Conservation (phyloP, 2,888 invertebrate genomes). For the Stenchaetothrips biformis region DNA sequence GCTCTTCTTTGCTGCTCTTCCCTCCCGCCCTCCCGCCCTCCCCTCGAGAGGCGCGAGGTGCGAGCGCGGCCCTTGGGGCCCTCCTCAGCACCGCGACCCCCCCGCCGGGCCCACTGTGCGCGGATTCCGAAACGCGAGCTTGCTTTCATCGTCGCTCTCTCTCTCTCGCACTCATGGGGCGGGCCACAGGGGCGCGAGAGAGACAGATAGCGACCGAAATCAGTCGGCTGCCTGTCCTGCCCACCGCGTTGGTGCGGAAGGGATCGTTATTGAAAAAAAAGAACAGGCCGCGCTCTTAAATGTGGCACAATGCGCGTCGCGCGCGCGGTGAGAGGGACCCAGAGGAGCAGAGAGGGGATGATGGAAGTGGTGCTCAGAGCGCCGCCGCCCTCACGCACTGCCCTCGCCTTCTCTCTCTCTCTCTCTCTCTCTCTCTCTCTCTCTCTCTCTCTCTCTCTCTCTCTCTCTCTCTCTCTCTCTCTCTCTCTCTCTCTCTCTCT, state of each 20-base stretch:
- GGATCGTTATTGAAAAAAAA: not conserved
- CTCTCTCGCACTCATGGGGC: not conserved
- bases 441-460: not conserved
- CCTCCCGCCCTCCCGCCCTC: no score
- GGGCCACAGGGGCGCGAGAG: not conserved
- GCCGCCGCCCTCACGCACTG: not conserved
- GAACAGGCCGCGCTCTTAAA: not conserved
- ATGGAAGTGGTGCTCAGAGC: not conserved
- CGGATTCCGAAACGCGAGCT: no score
- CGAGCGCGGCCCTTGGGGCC: no score
- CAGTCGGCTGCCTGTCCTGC: no score
- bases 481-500: not conserved
- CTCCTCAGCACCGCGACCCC: no score
- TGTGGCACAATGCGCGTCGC: not conserved
- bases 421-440: not conserved
- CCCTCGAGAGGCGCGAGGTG: no score
- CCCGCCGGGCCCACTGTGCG: no score
- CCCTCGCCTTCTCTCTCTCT: not conserved
- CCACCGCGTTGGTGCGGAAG: not conserved
- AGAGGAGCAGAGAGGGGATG: not conserved
- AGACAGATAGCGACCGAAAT: no score
- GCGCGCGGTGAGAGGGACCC: not conserved
- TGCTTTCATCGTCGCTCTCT: no score
- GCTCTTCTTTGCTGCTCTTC: no score
- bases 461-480: not conserved